Percentiles rank a stretch among this genome's conserved stretches.
phyloP scores from a whole-genome alignment of 2,113 vertebrate species.

The Eudyptes chrysolophus region DNA sequence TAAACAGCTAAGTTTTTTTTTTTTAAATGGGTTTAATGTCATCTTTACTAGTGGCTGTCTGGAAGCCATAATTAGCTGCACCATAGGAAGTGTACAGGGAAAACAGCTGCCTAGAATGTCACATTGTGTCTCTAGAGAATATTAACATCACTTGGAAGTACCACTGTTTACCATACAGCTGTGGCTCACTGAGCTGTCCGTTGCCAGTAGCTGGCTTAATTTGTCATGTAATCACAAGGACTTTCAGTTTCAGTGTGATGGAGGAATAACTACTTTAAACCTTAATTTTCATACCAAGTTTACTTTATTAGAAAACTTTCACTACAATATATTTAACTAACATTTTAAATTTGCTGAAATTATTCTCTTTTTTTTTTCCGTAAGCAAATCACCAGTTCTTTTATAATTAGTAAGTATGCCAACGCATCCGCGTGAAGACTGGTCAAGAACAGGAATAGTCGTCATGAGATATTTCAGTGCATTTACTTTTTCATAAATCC shows the following conservation, averaged over 20 bases:
- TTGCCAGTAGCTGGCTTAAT: neutral
- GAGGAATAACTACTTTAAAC: neutral
- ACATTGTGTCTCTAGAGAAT: neutral
- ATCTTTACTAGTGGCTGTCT: neutral
- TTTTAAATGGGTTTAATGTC: neutral
- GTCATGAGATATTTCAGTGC: neutral
- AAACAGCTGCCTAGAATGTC: conserved; percentile 33
- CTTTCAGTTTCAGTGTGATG: neutral
- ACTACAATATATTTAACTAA: neutral
- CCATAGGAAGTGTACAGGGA: neutral
- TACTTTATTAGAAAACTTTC: neutral
- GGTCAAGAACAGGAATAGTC: neutral
- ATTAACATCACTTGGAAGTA: conserved; percentile 11
- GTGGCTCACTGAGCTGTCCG: neutral
- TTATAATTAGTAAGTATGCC: neutral
- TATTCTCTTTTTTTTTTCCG: neutral
- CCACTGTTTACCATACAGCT: neutral
- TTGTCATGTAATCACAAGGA: neutral
- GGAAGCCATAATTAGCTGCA: conserved; percentile 1
- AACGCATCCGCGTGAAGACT: neutral
- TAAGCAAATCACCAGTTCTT: neutral
- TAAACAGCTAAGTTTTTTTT: neutral
- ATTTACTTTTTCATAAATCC: neutral
- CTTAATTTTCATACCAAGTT: neutral
- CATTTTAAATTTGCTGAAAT: neutral